phyloP scores from a whole-genome alignment of 2,797 vertebrate genomes.

The Mormyrus hasselquistii region DNA sequence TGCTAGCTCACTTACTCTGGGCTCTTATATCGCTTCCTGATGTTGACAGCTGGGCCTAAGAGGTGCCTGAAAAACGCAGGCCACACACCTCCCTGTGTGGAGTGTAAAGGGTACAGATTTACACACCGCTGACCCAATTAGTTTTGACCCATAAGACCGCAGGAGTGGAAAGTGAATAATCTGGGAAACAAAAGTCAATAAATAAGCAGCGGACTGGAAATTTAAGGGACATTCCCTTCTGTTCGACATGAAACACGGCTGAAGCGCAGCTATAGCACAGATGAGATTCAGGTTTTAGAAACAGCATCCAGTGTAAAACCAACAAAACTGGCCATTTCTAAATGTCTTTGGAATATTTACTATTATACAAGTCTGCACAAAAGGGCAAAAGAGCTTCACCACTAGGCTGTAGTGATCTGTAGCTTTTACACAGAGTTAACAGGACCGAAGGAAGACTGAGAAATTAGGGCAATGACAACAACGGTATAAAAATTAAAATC shows the following conservation, averaged over 20 bases:
- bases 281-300: background rate
- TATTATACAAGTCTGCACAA: conserved; percentile 14
- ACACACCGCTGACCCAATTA: background rate
- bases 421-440: conserved; percentile 1
- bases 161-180: background rate
- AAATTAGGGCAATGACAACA: conserved; percentile 2
- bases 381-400: background rate
- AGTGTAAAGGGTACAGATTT: background rate
- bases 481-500: background rate
- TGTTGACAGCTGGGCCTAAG: background rate
- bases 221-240: background rate
- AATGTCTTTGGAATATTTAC: conserved; percentile 26
- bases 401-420: background rate
- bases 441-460: conserved; percentile 15
- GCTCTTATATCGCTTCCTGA: background rate
- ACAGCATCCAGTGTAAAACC: conserved; percentile 21
- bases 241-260: background rate
- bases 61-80: background rate
- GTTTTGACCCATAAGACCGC: background rate
- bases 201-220: background rate
- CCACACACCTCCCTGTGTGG: background rate
- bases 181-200: background rate
- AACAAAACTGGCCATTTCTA: conserved; percentile 17
- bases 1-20: background rate
- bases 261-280: background rate